phyloP scores from a whole-genome alignment of 2,113 vertebrate species.

The Datnioides undecimradiatus region DNA sequence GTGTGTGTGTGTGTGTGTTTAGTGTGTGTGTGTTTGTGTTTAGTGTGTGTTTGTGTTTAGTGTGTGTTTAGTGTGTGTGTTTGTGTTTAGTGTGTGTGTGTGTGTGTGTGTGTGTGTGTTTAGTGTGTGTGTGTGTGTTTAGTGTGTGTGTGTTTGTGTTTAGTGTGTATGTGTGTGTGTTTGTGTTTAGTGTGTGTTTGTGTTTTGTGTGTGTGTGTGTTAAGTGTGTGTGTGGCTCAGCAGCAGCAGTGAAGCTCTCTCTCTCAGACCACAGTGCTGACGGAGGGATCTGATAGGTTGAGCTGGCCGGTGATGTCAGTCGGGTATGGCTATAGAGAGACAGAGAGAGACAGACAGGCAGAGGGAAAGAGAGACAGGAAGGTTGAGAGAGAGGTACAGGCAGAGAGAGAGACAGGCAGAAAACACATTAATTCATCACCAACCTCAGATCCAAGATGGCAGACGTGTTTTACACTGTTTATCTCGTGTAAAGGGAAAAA shows the following conservation, averaged over 20 bases:
- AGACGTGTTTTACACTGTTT: too few relatives aligned
- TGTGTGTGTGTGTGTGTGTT: constrained; percentile 23
- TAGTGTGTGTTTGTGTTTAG: too few relatives aligned
- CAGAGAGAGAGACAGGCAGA: constrained; percentile 9
- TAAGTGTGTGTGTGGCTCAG: constrained; percentile 64
- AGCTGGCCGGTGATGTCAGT: constrained; percentile 98
- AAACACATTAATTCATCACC: constrained; percentile 21
- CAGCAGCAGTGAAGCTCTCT: constrained; percentile 60
- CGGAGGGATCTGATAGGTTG: constrained; percentile 98
- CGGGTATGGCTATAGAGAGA: constrained; percentile 92
- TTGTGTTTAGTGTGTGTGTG: constrained; percentile 4
- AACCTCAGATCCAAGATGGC: not conserved
- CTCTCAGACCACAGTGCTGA: constrained; percentile 98
- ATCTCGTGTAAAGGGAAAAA: too few relatives aligned
- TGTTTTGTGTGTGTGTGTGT: constrained; percentile 38
- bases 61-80: constrained; percentile 42
- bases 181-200: constrained; percentile 17
- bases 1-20: constrained; percentile 22
- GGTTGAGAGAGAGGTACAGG: constrained; percentile 6
- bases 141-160: constrained; percentile 23
- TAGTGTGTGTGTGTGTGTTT: constrained; percentile 7
- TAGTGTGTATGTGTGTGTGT: not conserved
- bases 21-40: constrained; percentile 10
- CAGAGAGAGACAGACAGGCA: constrained; percentile 24
- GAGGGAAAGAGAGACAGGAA: constrained; percentile 5